Conservation (phyloP, 1,140 invertebrate genomes). For the Drosophila tsacasi region DNA sequence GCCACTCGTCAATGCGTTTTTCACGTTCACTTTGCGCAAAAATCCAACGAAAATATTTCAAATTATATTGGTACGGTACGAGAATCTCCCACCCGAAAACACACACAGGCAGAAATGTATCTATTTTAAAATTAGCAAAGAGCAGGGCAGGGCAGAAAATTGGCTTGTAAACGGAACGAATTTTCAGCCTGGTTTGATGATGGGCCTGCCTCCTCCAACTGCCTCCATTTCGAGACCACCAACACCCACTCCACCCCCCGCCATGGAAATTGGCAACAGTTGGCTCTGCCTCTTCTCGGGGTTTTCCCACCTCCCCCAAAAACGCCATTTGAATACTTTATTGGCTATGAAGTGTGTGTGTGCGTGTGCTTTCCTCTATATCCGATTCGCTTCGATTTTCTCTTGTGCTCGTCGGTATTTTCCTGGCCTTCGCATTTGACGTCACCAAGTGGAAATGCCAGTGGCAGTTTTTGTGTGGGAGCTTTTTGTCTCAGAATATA, state of each 20-base stretch:
- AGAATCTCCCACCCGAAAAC: slow-evolving; percentile 8
- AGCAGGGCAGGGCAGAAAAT: slow-evolving; percentile 37
- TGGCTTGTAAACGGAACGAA: slow-evolving; percentile 65
- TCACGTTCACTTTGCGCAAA: slow-evolving; percentile 53
- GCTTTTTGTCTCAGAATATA: slow-evolving; percentile 45
- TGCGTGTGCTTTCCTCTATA: slow-evolving; percentile 25
- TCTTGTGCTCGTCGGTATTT: slow-evolving; percentile 29
- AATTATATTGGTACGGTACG: slow-evolving; percentile 36
- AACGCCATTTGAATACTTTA: slow-evolving; percentile 45
- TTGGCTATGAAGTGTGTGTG: slow-evolving; percentile 24
- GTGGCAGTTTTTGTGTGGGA: slow-evolving; percentile 64
- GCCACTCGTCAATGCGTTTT: slow-evolving; percentile 65
- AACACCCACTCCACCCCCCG: too few species aligned
- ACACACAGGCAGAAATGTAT: background rate
- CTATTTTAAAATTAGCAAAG: slow-evolving; percentile 71
- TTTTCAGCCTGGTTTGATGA: slow-evolving; percentile 34
- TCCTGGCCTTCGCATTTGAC: slow-evolving; percentile 57
- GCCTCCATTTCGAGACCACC: slow-evolving; percentile 12
- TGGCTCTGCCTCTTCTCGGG: slow-evolving; percentile 29
- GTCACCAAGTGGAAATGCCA: slow-evolving; percentile 79
- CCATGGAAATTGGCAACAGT: slow-evolving; percentile 70
- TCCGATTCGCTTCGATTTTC: slow-evolving; percentile 33
- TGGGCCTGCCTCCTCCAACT: slow-evolving; percentile 28
- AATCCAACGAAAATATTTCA: slow-evolving; percentile 49
- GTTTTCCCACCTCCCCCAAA: slow-evolving; percentile 3